Evolutionary conservation across 2,113 vertebrate species (phyloP).

Genomic region (Macrotus californicus): DNA sequence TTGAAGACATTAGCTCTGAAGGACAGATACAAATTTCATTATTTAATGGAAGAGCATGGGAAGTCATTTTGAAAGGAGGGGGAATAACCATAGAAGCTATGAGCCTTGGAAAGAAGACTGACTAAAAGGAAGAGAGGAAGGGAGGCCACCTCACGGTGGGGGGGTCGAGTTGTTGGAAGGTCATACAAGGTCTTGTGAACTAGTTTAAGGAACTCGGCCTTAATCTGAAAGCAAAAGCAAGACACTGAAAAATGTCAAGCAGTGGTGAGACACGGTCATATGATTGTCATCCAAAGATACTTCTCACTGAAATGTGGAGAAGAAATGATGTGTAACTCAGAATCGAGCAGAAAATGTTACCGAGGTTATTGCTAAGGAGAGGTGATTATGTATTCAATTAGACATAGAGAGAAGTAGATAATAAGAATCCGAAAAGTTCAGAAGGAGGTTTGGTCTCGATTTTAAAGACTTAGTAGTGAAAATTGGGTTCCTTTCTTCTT

Average conservation of each 20-base stretch:
- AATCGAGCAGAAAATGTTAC: not conserved
- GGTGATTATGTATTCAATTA: not conserved
- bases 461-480: not conserved
- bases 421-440: not conserved
- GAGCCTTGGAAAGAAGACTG: not conserved
- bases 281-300: not conserved
- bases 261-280: not conserved
- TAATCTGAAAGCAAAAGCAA: not conserved
- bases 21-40: not conserved
- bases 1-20: not conserved
- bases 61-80: not conserved
- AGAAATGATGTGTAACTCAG: not conserved
- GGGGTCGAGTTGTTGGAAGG: too few species aligned
- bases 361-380: not conserved
- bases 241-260: not conserved
- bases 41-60: not conserved
- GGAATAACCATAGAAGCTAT: fast-evolving
- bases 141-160: not conserved
- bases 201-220: not conserved
- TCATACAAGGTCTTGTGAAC: too few species aligned
- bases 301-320: not conserved
- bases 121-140: not conserved
- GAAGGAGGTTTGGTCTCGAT: not conserved
- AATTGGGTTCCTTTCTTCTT: not conserved
- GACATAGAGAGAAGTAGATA: not conserved